Evolutionary conservation across 1,140 invertebrate species (phyloP), one percentile per base, ranked within the genome.

Genomic region (Orius laevigatus): DNA sequence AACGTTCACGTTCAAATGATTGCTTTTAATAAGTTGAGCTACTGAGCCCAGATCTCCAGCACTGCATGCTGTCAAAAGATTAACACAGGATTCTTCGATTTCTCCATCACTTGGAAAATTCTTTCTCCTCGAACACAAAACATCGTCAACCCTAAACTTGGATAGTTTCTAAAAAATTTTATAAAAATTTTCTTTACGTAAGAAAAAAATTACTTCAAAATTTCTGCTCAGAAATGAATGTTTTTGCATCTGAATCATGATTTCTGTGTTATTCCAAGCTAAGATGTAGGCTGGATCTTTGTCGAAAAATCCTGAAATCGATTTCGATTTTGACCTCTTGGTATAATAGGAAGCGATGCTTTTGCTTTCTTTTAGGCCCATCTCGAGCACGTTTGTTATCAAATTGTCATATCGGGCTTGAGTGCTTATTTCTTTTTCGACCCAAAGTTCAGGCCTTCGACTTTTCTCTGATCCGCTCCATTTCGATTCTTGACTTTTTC

Each of bases 1-100:
- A 5, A 72, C 14, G 54, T 70, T 60, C 1, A 66, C 63, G 57
- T 67, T 51, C n/a, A 72, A 50, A 47, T 66, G 56, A 14, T 55
- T 44, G 11, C 60, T 57, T 48, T 60, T 64, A n/a, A 69, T 52
- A 9, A 67, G 58, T 50, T 63, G 51, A 1, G 38, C 16, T 8
- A 40, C n/a, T 40, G n/a, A 11, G 11, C 38, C 16, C 6, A 40
- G 6, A 15, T 40, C 12, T 6, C 38, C 38, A 5, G 6, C 5
- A 15, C 16, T 6, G 14, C 38, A 12, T 8, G 6, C n/a, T 40
- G n/a, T 15, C 5, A 40, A 15, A 5, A 40, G 38, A 8, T 12
- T 15, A 8, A 8, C 6, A 40, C 38, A 40, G 5, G 38, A 11
- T 40, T 12, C 5, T 12, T 40, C 38, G 6, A 40, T 8, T 5